Percentiles rank a stretch among this genome's conserved stretches.
Evolutionary conservation across 2,797 vertebrate genomes (phyloP).

Genomic region (Syncerus caffer): DNA sequence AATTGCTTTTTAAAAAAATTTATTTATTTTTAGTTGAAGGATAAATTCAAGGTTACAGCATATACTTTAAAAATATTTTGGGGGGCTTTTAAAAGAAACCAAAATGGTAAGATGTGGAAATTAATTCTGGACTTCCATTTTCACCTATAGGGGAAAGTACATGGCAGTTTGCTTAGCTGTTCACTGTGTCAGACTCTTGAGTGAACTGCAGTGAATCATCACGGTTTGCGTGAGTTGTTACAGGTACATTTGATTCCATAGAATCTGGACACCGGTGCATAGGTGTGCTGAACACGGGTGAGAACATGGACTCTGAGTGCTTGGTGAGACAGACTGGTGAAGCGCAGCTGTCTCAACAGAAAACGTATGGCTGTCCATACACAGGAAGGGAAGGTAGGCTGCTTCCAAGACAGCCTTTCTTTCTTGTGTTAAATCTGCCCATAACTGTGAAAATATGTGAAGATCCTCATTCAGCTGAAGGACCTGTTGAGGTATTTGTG

Average conservation of each 20-base stretch:
- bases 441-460: slow-evolving; percentile 24
- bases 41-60: neutral
- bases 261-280: slow-evolving; percentile 66
- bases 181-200: slow-evolving; percentile 52
- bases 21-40: neutral
- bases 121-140: neutral
- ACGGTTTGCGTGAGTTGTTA: slow-evolving; percentile 74
- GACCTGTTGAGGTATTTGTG: neutral
- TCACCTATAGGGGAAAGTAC: slow-evolving; percentile 19
- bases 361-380: slow-evolving; percentile 41
- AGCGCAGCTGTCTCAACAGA: slow-evolving; percentile 71
- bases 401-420: slow-evolving; percentile 68
- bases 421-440: slow-evolving; percentile 51
- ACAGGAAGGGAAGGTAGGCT: slow-evolving; percentile 77
- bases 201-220: slow-evolving; percentile 62
- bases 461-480: neutral
- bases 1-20: neutral
- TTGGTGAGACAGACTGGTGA: slow-evolving; percentile 66
- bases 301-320: slow-evolving; percentile 70
- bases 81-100: neutral
- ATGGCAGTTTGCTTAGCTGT: neutral
- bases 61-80: neutral
- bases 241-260: slow-evolving; percentile 70
- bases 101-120: neutral
- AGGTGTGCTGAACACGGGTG: slow-evolving; percentile 70